A percentile compares a stretch with the other conserved stretches of the same genome.
These are phyloP conservation scores for Ganaspis brasiliensis DNA, from an alignment of 2,888 invertebrate genomes.

Conservation along the genomic window DNA sequence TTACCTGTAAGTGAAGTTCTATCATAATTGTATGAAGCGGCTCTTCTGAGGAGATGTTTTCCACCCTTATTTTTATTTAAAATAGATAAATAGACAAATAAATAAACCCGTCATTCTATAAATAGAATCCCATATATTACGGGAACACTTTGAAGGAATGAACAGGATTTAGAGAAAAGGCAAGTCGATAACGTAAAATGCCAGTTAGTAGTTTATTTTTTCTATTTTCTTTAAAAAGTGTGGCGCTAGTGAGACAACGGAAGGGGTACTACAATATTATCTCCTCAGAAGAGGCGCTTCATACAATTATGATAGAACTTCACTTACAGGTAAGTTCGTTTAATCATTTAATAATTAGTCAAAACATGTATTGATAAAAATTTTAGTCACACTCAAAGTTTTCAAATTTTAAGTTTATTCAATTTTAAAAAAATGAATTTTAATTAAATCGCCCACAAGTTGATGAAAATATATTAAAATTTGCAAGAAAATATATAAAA, in stretches of 20 bases:
- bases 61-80: too few species aligned
- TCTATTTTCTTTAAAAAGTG: background rate
- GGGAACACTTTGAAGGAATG: background rate
- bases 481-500: too few species aligned
- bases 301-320: background rate
- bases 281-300: background rate
- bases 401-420: too few species aligned
- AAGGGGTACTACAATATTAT: background rate
- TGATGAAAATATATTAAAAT: too few species aligned
- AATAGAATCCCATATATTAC: background rate
- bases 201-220: background rate
- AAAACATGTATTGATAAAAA: too few species aligned
- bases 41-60: too few species aligned
- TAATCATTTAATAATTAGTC: slow-evolving; percentile 1
- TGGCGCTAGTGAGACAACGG: background rate
- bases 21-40: too few species aligned
- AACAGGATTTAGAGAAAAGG: background rate
- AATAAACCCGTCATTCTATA: background rate
- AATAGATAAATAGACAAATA: too few species aligned
- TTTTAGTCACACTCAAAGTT: too few species aligned
- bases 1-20: too few species aligned
- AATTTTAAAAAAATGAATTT: too few species aligned
- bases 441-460: too few species aligned
- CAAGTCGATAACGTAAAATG: background rate
- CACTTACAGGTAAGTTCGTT: background rate